These are phyloP conservation scores for Cottoperca gobio DNA, from an alignment of 2,797 vertebrate species.

Conservation along the genomic window DNA sequence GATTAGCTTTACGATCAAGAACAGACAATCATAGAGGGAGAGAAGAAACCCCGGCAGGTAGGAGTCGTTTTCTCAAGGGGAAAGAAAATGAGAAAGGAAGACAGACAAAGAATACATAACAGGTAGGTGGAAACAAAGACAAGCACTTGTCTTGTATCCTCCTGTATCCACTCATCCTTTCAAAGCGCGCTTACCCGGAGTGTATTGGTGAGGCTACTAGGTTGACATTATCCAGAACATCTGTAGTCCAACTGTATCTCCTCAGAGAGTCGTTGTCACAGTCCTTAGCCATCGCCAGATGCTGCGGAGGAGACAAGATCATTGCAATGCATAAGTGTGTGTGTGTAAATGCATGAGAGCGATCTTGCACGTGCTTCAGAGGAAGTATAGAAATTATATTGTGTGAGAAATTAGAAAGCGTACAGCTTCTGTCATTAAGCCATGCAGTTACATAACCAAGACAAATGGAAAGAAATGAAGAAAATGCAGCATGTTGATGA, in stretches of 20 bases:
- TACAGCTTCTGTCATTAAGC: background rate
- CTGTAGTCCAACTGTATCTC: conserved; percentile 96
- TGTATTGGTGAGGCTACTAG: conserved; percentile 96
- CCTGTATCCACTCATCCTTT: conserved; percentile 10
- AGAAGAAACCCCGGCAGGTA: conserved; percentile 18
- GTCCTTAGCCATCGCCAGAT: conserved; percentile 91
- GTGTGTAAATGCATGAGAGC: too few species aligned
- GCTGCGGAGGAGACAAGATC: conserved; percentile 80
- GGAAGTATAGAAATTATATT: background rate
- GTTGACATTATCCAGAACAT: conserved; percentile 96
- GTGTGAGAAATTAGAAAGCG: background rate
- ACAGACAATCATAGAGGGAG: conserved; percentile 20
- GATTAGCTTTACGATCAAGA: background rate
- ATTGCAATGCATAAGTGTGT: background rate
- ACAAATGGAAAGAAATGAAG: background rate
- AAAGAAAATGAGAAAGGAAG: conserved; percentile 26
- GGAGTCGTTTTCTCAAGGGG: conserved; percentile 3
- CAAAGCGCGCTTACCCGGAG: conserved; percentile 90
- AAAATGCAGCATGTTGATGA: background rate
- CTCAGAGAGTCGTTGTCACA: conserved; percentile 93
- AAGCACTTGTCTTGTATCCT: background rate
- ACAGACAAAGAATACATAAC: background rate
- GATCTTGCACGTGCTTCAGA: background rate
- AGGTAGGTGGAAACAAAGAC: conserved; percentile 6
- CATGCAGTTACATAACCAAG: conserved; percentile 20